Conservation (phyloP, 1,140 invertebrate species). For the Stenopsyche tienmushanensis region DNA sequence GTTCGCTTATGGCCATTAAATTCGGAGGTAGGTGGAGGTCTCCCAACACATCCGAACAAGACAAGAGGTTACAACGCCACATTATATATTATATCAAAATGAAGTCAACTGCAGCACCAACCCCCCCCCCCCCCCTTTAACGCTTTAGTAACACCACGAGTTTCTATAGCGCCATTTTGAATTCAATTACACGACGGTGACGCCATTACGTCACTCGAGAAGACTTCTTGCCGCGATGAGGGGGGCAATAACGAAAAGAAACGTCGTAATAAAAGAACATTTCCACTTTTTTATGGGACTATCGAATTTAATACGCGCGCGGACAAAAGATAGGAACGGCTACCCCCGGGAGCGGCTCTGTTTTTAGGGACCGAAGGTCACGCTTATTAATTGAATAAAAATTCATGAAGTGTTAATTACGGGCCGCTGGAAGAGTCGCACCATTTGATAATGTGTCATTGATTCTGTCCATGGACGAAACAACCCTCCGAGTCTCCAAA, state of each 20-base stretch:
- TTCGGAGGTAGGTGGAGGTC: conserved; percentile 23
- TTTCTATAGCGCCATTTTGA: conserved; percentile 36
- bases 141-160: background rate
- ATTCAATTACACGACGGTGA: conserved; percentile 40
- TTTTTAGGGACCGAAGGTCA: background rate
- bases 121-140: background rate
- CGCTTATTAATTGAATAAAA: background rate
- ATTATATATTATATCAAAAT: conserved; percentile 40
- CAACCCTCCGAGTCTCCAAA: no score
- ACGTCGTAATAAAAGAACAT: conserved; percentile 29
- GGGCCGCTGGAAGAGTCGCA: conserved; percentile 18
- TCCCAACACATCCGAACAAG: conserved; percentile 15
- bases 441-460: no score
- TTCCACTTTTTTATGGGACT: conserved; percentile 7
- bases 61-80: conserved; percentile 18
- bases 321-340: conserved; percentile 8
- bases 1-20: conserved; percentile 34
- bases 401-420: background rate
- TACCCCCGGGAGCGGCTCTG: no score
- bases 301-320: conserved; percentile 9
- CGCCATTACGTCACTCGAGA: conserved; percentile 38
- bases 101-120: conserved; percentile 37
- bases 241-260: conserved; percentile 37
- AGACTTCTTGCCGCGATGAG: conserved; percentile 23
- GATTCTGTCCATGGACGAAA: no score